phyloP scores from a whole-genome alignment of 2,888 invertebrate species.

The Chymomyza amoena region DNA sequence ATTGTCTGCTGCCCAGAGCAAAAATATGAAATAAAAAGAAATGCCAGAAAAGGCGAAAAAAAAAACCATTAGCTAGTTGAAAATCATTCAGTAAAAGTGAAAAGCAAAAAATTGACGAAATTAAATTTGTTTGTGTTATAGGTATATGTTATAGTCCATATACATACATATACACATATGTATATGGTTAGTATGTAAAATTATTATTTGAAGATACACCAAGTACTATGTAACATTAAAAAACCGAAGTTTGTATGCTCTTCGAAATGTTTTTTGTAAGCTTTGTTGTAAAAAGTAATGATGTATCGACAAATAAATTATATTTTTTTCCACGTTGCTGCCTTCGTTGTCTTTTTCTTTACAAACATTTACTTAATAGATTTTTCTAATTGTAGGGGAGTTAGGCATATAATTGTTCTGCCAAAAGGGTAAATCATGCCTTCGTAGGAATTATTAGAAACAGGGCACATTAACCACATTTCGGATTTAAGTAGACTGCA shows the following conservation, averaged over 20 bases:
- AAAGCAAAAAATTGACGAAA: slow-evolving; percentile 8
- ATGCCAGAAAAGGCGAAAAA: not conserved
- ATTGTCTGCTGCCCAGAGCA: slow-evolving; percentile 61
- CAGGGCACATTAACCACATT: too few species aligned
- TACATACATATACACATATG: too few species aligned
- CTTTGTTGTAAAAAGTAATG: too few species aligned
- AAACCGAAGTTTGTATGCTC: not conserved
- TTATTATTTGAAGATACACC: not conserved
- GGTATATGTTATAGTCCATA: not conserved
- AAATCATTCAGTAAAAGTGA: slow-evolving; percentile 15
- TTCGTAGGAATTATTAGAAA: too few species aligned
- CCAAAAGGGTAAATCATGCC: too few species aligned
- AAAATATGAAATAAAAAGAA: not conserved
- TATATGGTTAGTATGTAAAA: not conserved
- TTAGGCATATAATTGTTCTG: too few species aligned
- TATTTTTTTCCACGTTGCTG: too few species aligned
- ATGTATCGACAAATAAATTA: too few species aligned
- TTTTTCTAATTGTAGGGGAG: too few species aligned
- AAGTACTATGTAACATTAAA: not conserved
- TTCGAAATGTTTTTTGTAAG: not conserved
- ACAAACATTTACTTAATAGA: too few species aligned
- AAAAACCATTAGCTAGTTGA: slow-evolving; percentile 11
- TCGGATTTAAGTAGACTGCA: too few species aligned
- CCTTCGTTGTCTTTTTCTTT: too few species aligned
- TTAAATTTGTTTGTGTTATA: not conserved